Evolutionary conservation across 2,888 invertebrate genomes (phyloP).

Genomic region (Homarus gammarus): DNA sequence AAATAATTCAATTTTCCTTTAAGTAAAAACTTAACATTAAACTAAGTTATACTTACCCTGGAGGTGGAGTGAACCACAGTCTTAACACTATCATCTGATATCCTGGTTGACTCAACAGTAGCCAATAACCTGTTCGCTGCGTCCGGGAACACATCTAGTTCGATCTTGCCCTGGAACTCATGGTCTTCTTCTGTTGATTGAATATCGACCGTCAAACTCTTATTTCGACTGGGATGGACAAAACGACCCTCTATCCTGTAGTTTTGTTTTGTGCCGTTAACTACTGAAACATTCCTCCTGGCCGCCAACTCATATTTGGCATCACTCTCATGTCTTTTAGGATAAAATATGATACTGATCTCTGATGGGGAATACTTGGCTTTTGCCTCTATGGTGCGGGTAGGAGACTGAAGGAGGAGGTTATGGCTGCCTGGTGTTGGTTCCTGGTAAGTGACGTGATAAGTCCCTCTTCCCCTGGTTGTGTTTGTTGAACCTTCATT

Average conservation of each 20-base stretch:
- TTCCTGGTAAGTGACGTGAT: not conserved
- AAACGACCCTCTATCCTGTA: not conserved
- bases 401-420: slow-evolving; percentile 24
- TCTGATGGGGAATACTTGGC: slow-evolving; percentile 28
- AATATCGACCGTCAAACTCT: slow-evolving; percentile 9
- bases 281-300: not conserved
- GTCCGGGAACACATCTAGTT: slow-evolving; percentile 54
- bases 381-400: slow-evolving; percentile 37
- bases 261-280: not conserved
- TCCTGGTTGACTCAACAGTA: not conserved
- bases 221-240: slow-evolving; percentile 33
- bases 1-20: too few species aligned
- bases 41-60: slow-evolving; percentile 49
- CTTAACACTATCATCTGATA: slow-evolving; percentile 22
- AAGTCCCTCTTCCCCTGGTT: not conserved
- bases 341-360: slow-evolving; percentile 29
- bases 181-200: not conserved
- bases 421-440: not conserved
- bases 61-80: slow-evolving; percentile 4
- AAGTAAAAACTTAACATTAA: too few species aligned
- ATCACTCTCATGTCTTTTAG: slow-evolving; percentile 24
- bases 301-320: slow-evolving; percentile 18
- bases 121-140: slow-evolving; percentile 26
- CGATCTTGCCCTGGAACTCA: slow-evolving; percentile 6
- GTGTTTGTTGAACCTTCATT: not conserved